A percentile compares a stretch with the other conserved stretches of the same genome.
Conservation (phyloP, 2,113 vertebrate genomes). For the Vulpes lagopus region DNA sequence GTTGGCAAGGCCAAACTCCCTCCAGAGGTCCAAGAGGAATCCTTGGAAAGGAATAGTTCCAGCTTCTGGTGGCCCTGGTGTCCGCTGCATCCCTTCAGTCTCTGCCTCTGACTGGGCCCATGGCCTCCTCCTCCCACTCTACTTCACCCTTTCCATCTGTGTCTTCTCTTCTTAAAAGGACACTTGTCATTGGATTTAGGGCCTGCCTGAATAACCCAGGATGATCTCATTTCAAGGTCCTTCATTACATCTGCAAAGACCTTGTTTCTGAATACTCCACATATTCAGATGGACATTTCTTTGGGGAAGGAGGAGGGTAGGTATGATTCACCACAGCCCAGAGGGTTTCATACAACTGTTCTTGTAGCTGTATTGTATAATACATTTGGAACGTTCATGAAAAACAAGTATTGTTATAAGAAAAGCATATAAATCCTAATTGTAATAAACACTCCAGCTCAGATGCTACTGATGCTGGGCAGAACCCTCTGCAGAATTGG, state of each 20-base stretch:
- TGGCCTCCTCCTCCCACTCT: neutral
- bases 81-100: neutral
- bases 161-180: neutral
- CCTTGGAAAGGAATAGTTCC: too few relatives aligned
- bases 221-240: neutral
- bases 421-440: neutral
- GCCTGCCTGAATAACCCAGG: neutral
- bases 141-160: neutral
- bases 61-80: neutral
- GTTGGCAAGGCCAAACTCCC: too few relatives aligned
- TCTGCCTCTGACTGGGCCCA: neutral
- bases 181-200: neutral
- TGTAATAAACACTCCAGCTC: neutral
- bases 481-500: neutral
- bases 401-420: neutral
- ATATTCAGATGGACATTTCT: neutral
- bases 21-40: rapidly evolving
- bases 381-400: neutral
- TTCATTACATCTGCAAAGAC: neutral
- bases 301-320: neutral
- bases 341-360: neutral
- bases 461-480: neutral
- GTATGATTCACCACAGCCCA: neutral
- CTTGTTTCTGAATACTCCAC: neutral
- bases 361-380: neutral